Evolutionary conservation across 2,888 invertebrate genomes (phyloP), one percentile per base, ranked within the genome.

Genomic region (Diarsia rubi): DNA sequence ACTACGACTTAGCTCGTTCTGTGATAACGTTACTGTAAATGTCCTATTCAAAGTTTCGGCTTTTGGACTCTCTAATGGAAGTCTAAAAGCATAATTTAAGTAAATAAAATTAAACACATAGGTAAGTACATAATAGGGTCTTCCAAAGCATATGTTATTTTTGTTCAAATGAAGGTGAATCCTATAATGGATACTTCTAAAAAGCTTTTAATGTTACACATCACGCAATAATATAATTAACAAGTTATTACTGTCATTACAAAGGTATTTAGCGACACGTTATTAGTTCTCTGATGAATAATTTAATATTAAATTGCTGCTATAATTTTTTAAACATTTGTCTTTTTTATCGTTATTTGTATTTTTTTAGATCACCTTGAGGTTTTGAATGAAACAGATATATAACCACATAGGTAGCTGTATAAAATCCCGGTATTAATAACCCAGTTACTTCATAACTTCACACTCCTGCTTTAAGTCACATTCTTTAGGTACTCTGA

Each of bases 161-260:
- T 49, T 11, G 44, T 65, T 78, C 11, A 60, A 82, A 67, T 64
- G 57, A 69, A 68, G 60, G 79, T 68, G 69, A 75, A 85, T 81
- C 73, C 66, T 74, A 76, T 71, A 71, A 82, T 21, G 27, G 31
- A 70, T 77, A 80, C 24, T 75, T 69, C 65, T 71, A 70, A 79
- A 78, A 79, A 73, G 57, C 69, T 76, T 88, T 88, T 90, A 92
- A 88, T 88, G 87, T 88, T 81, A 84, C 83, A 67, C 76, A 86
- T 82, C 94, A 94, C 93, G 94, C 93, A 71, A 94, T 90, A 90
- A 87, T 90, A 90, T 89, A 92, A 93, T 94, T 93, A 79, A 59
- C 42, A 69, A 93, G 88, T 86, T 86, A 88, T 89, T 89, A 86
- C 84, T 88, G 85, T 89, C 87, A 83, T 83, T 89, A 88, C 82